Evolutionary conservation across 2,888 invertebrate genomes (phyloP).

Genomic region (Pristionchus japonicus): DNA sequence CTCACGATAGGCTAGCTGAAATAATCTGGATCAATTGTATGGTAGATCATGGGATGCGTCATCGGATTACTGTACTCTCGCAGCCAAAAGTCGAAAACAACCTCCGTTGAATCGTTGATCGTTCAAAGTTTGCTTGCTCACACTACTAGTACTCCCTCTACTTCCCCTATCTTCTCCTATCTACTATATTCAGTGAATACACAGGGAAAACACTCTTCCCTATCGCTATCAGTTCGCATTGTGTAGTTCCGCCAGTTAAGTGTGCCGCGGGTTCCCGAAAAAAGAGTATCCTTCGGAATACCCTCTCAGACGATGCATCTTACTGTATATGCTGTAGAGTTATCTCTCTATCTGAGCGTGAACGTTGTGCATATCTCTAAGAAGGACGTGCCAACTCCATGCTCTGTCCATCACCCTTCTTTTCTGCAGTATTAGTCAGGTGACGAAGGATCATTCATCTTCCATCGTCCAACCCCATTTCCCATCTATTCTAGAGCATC

Average conservation of each 20-base stretch:
- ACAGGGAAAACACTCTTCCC: background rate
- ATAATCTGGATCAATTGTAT: background rate
- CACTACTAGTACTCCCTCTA: constrained; percentile 1
- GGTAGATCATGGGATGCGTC: background rate
- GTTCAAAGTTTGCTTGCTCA: constrained; percentile 38
- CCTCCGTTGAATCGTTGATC: background rate
- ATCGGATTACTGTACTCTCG: background rate
- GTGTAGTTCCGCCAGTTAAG: background rate
- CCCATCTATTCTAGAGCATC: constrained; percentile 17
- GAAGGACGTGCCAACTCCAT: background rate
- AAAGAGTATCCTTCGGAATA: background rate
- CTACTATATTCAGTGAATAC: constrained; percentile 32
- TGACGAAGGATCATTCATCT: background rate
- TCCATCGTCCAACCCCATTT: background rate
- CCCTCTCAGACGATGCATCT: too few relatives aligned
- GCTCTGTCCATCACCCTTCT: background rate
- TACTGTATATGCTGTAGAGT: too few relatives aligned
- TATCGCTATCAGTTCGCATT: constrained; percentile 10
- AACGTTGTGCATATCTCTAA: background rate
- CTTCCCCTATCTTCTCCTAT: background rate
- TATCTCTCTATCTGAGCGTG: background rate
- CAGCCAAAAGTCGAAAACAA: constrained; percentile 22
- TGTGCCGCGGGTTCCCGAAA: background rate
- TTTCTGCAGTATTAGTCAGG: background rate
- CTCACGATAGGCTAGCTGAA: background rate